phyloP scores from a whole-genome alignment of 2,797 vertebrate species.

The Poeciliopsis presidionis region DNA sequence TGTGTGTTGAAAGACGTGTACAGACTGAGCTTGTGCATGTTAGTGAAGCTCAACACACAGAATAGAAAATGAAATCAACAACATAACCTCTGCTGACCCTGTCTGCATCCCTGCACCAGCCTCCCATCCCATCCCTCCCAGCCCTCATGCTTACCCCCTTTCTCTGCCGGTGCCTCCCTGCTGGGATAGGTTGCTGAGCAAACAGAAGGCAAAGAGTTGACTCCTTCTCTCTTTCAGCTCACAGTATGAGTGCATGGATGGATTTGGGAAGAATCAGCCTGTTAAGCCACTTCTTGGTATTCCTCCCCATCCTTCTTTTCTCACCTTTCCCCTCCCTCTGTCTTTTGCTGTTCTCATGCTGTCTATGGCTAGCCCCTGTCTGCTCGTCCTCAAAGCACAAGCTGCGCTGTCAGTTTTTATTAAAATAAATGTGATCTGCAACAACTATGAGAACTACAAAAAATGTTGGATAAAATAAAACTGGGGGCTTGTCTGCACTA shows the following conservation, averaged over 20 bases:
- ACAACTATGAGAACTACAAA: background rate
- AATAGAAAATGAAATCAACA: constrained; percentile 58
- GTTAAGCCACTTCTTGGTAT: constrained; percentile 84
- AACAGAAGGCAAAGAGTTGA: constrained; percentile 73
- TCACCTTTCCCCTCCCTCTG: constrained; percentile 65
- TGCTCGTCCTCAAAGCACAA: constrained; percentile 40
- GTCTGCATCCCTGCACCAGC: constrained; percentile 56
- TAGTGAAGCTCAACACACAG: constrained; percentile 46
- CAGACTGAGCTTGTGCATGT: constrained; percentile 20
- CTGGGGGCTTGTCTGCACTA: background rate
- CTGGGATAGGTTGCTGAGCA: constrained; percentile 73
- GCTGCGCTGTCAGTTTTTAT: constrained; percentile 27
- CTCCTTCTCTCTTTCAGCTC: constrained; percentile 61
- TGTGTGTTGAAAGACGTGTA: background rate
- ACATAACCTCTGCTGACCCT: constrained; percentile 61
- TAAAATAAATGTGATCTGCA: background rate
- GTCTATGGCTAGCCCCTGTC: constrained; percentile 48
- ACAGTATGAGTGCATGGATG: constrained; percentile 66
- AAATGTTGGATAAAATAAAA: background rate
- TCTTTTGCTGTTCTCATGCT: constrained; percentile 66
- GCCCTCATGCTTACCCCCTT: constrained; percentile 60
- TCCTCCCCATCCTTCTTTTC: constrained; percentile 74
- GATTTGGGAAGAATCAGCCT: constrained; percentile 74
- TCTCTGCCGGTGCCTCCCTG: constrained; percentile 52
- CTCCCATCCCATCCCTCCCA: constrained; percentile 33